phyloP scores from a whole-genome alignment of 2,113 vertebrate genomes.

The Barbus barbus region DNA sequence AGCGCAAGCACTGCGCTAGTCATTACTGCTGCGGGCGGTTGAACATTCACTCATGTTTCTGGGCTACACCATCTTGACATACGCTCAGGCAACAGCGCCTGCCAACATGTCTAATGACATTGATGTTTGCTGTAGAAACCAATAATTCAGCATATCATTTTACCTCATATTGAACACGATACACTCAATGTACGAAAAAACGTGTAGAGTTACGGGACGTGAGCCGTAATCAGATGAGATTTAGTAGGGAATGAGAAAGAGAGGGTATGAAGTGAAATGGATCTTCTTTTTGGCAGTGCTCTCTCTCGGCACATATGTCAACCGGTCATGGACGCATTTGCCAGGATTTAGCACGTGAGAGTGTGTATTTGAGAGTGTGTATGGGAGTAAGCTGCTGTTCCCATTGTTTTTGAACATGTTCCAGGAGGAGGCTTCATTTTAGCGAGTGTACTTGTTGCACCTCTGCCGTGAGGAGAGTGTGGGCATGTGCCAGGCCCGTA shows the following conservation, averaged over 20 bases:
- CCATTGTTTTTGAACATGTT: not conserved
- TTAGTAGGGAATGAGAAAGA: constrained; percentile 17
- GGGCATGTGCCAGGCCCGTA: not conserved
- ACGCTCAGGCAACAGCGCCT: not conserved
- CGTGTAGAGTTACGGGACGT: not conserved
- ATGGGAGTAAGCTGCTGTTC: not conserved
- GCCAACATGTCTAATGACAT: not conserved
- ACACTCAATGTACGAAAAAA: not conserved
- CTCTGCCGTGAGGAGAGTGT: constrained; percentile 21
- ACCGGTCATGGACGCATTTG: not conserved
- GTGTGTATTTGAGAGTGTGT: not conserved
- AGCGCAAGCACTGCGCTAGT: not conserved
- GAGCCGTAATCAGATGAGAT: not conserved
- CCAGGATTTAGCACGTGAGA: not conserved
- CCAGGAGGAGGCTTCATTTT: not conserved
- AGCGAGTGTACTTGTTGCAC: not conserved
- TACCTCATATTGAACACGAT: not conserved
- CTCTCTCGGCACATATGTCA: constrained; percentile 37
- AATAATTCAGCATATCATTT: not conserved
- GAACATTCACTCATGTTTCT: not conserved
- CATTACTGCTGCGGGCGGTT: not conserved
- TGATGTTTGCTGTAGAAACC: constrained; percentile 6
- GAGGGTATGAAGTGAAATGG: constrained; percentile 36
- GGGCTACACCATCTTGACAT: constrained; percentile 17
- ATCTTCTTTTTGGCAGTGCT: constrained; percentile 44